Evolutionary conservation across 2,888 invertebrate species (phyloP), one percentile per base, ranked within the genome.

Genomic region (Dione juno): DNA sequence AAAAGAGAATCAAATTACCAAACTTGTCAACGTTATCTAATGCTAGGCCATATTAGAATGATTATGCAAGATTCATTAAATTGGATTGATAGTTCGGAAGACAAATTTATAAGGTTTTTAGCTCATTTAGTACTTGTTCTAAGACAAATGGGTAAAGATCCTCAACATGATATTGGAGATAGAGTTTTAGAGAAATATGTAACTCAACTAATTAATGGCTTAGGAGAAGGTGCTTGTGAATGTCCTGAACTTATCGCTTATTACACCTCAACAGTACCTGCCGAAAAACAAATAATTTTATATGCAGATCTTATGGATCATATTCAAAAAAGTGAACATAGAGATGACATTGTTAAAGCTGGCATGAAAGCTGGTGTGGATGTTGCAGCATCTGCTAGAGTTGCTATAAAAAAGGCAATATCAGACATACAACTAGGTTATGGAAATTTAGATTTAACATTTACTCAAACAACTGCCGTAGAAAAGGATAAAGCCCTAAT

Each of bases 61-160:
- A 91, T 98, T 66, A 94, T 98, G 88, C 95, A 95, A 76, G 94
- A 95, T 74, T 94, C 97, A 77, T 94, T 95, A 61, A 88, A 89
- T 13, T 96, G 96, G 95, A 83, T 96, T 52, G 94, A 95, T 41
- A 90, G 87, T 69, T 86, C 88, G 35, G 91, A 90, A 53, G 90
- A 90, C 57, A 85, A 94, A 78, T 95, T 97, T 76, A 84, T 97
- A 41, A 92, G 99, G 76, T 98, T 98, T 80, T 92, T 97, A 76
- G 96, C 98, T 7, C 98, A 99, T 88, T 92, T 99, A 65, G 95
- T 97, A 14, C 90, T 99, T 6, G 96, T 98, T 78, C 94, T 98
- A 74, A 94, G 97, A 57, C 95, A 96, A 78, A 95, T 98, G 81
- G 97, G 97, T 0, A 95, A 95, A 78, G 94, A 94, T 68, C 94